These are phyloP conservation scores for Molorchus minor DNA, from an alignment of 2,888 invertebrate genomes.

Conservation along the genomic window DNA sequence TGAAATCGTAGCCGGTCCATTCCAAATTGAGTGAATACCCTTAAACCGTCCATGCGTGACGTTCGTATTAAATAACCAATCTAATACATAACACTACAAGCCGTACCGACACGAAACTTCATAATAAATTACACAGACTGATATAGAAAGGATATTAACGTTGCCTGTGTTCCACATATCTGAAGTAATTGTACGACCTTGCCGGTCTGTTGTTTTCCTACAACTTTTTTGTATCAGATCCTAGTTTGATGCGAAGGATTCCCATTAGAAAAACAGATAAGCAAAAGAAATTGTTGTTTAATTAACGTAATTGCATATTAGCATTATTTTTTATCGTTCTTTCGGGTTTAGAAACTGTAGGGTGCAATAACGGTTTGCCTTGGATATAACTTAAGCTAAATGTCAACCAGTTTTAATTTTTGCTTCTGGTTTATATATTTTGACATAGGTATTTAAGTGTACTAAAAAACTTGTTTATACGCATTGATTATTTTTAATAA, in stretches of 20 bases:
- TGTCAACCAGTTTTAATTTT: constrained; percentile 34
- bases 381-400: constrained; percentile 33
- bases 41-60: background rate
- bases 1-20: no score
- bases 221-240: constrained; percentile 6
- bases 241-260: constrained; percentile 3
- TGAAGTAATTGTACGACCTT: constrained; percentile 27
- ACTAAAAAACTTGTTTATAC: constrained; percentile 13
- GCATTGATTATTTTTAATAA: no score
- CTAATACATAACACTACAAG: background rate
- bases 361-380: constrained; percentile 24
- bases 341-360: no score
- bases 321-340: background rate
- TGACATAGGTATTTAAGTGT: no score
- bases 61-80: background rate
- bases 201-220: constrained; percentile 13
- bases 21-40: background rate
- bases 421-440: background rate
- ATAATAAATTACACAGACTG: background rate
- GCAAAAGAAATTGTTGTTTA: background rate
- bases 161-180: constrained; percentile 16
- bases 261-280: background rate
- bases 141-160: constrained; percentile 15
- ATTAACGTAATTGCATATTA: constrained; percentile 2
- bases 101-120: background rate